Evolutionary conservation across 2,888 invertebrate genomes (phyloP), one percentile per base, ranked within the genome.

Genomic region (Strigamia maritima): DNA sequence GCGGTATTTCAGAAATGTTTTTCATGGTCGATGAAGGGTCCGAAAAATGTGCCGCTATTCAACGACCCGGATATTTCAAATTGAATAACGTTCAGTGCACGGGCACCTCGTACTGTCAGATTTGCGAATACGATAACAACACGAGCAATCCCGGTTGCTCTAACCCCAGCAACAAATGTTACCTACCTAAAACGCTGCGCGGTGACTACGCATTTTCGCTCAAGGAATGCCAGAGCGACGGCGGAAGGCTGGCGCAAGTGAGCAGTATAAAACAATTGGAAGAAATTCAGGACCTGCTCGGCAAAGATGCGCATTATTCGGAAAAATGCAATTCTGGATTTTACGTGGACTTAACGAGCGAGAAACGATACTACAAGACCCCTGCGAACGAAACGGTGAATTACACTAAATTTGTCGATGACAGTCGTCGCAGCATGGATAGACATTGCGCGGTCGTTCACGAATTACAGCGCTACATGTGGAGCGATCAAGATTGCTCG

Each of bases 401-500:
- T n/a, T n/a, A n/a, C n/a, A n/a, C n/a, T n/a, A 22, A 40, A 2
- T 77, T 77, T 14, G 49, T 38, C 10, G 77, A 77, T n/a, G 22
- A 77, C 44, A 49, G 14, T 24, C 24, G 24, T 0, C 49, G 77
- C 0, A n/a, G 16, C 16, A 1, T 77, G 77, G n/a, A 49, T n/a
- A 22, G 28, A 10, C 77, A 77, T 26, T 77, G 77, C 49, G 77
- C 49, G 14, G 77, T 77, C 19, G 26, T 49, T 19, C 77, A 77
- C 49, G 77, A 40, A 77, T 22, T 77, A n/a, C 77, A 77, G 22
- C 44, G 49, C 12, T 77, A 49, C 26, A 28, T 38, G 28, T 77
- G 77, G 77, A 49, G 28, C 6, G 77, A 77, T n/a, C 49, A 77
- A 16, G n/a, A 40, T 40, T 77, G 77, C n/a, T 24, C 77, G 10